These are phyloP conservation scores for Aphelinus atriplicis DNA, from an alignment of 1,140 invertebrate species.

Conservation along the genomic window DNA sequence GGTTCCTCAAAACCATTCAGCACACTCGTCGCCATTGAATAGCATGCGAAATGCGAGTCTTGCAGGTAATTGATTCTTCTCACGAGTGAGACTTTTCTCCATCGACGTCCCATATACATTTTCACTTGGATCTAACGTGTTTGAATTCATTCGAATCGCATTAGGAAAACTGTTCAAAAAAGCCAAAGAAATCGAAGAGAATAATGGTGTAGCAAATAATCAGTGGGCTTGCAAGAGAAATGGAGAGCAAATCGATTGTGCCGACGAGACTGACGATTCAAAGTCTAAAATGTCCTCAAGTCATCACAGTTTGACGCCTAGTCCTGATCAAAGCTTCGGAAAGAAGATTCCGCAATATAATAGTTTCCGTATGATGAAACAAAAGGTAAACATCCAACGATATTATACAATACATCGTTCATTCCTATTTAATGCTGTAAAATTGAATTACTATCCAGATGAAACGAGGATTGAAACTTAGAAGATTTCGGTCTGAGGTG, in stretches of 20 bases:
- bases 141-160: background rate
- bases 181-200: constrained; percentile 50
- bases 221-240: constrained; percentile 48
- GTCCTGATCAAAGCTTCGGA: constrained; percentile 55
- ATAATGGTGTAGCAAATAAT: constrained; percentile 42
- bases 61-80: constrained; percentile 42
- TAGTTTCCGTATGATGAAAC: constrained; percentile 61
- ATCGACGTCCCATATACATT: background rate
- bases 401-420: constrained; percentile 3
- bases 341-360: constrained; percentile 58
- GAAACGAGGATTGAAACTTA: constrained; percentile 59
- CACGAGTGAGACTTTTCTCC: background rate
- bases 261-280: constrained; percentile 39
- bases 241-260: constrained; percentile 43
- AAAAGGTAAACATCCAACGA: constrained; percentile 50
- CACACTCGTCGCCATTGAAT: constrained; percentile 26
- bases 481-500: constrained; percentile 64
- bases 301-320: constrained; percentile 55
- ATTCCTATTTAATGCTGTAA: background rate
- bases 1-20: constrained; percentile 17
- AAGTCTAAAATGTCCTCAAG: constrained; percentile 49
- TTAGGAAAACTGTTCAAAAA: constrained; percentile 51
- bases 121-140: background rate
- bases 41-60: constrained; percentile 41
- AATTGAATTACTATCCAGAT: constrained; percentile 46